These are phyloP conservation scores for Trimorus sp. DNA, from an alignment of 2,888 invertebrate species.

Conservation along the genomic window DNA sequence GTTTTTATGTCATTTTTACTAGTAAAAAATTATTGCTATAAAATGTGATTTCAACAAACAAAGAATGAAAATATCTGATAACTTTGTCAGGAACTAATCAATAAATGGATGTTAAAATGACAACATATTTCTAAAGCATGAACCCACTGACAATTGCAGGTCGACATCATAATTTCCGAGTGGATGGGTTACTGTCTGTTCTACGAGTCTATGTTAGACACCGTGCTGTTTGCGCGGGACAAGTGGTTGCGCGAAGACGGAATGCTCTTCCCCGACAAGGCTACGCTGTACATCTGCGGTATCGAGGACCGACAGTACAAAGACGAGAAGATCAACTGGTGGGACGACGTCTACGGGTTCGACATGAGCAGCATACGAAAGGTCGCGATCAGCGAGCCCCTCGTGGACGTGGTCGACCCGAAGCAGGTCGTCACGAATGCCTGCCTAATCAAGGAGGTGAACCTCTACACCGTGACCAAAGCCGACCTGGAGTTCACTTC, in stretches of 20 bases:
- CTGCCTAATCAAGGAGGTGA: slow-evolving; percentile 97
- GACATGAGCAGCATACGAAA: slow-evolving; percentile 99
- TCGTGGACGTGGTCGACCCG: slow-evolving; percentile 99
- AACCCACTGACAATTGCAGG: too few relatives aligned
- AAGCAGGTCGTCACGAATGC: slow-evolving; percentile 99
- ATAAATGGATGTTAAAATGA: too few relatives aligned
- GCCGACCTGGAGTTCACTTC: slow-evolving; percentile 96
- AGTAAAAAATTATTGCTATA: too few relatives aligned
- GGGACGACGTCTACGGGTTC: slow-evolving; percentile 99
- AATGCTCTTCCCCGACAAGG: slow-evolving; percentile 95
- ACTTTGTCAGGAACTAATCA: too few relatives aligned
- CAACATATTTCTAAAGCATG: too few relatives aligned
- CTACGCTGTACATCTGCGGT: slow-evolving; percentile 98
- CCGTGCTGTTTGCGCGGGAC: slow-evolving; percentile 97
- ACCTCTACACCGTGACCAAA: slow-evolving; percentile 98
- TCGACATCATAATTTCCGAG: slow-evolving; percentile 93
- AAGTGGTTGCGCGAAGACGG: slow-evolving; percentile 98
- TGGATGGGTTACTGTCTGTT: slow-evolving; percentile 96
- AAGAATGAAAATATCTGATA: too few relatives aligned
- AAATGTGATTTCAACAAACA: too few relatives aligned
- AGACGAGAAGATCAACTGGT: slow-evolving; percentile 99
- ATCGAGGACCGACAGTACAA: slow-evolving; percentile 99
- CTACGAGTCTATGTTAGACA: slow-evolving; percentile 99
- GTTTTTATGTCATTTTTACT: too few relatives aligned
- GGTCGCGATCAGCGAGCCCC: slow-evolving; percentile 98